Base-by-base conservation (phyloP, 2,113 vertebrate species). In the Myodes glareolus region DNA sequence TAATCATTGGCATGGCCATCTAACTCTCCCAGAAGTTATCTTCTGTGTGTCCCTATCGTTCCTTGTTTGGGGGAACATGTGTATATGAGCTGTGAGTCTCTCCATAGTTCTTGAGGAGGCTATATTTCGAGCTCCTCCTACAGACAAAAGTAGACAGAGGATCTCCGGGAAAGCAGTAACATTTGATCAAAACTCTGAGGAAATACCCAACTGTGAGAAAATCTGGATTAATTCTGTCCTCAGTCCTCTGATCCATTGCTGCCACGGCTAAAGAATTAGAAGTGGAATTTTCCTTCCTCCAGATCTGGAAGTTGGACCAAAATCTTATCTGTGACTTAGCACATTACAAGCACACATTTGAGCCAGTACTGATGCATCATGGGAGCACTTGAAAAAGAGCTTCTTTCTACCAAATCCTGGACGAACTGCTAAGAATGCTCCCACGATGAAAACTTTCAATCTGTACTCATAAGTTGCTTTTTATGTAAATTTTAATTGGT, bases 221-320 rank as follows among this genome's bases (percentile, higher is more conserved):
- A 75, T 77, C 77, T 80, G 68, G 21, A 70, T 65, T 1, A 0
- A 65, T 29, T 94, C 42, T 77, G 14, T 80, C 52, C 42, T 55
- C 39, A 7, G 86, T 31, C 72, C 36, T 14, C 25, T 31, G 25
- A 80, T 45, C 67, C 39, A 88, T 84, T 55, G 39, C 50, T 47
- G 45, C n/a, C 72, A 1, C 19, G 36, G 16, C n/a, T 92, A 76
- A 96, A 77, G 36, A 92, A 76, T 68, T 68, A 68, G 21, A 9
- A 95, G 23, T n/a, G 39, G 84, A 88, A 96, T 92, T 88, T 95
- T 94, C 47, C 94, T 87, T 95, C 77, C 31, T 87, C 52, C 7
- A 39, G n/a, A 47, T 70, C 58, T 85, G 21, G 21, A 89, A 50
- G 52, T 77, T 68, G 45, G 8, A 23, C 70, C 13, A 45, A 25